These are phyloP conservation scores for Platyscelio sp. DNA, from an alignment of 2,888 invertebrate genomes.

Conservation along the genomic window DNA sequence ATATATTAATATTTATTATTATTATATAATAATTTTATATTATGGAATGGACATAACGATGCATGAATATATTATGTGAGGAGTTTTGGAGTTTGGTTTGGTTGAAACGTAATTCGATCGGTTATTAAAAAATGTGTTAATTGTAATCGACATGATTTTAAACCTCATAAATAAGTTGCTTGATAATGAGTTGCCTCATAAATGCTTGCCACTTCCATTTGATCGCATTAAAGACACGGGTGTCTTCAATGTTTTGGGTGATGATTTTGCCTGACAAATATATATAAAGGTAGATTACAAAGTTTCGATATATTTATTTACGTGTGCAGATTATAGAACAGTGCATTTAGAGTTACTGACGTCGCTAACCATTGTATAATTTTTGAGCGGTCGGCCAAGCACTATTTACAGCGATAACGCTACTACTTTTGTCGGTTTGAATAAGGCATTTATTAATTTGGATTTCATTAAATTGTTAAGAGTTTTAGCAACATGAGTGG, in stretches of 20 bases:
- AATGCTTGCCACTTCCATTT: too few relatives aligned
- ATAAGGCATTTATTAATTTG: constrained; percentile 9
- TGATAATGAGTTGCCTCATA: too few relatives aligned
- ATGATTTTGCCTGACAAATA: too few relatives aligned
- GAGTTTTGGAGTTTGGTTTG: not conserved
- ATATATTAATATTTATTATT: too few relatives aligned
- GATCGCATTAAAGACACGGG: too few relatives aligned
- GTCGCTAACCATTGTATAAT: not conserved
- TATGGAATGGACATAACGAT: too few relatives aligned
- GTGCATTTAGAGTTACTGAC: not conserved
- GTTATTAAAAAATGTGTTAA: constrained; percentile 42
- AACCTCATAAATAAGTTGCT: constrained; percentile 18
- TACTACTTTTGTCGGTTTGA: constrained; percentile 24
- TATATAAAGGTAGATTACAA: not conserved
- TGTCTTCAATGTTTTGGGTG: too few relatives aligned
- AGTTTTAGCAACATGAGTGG: constrained; percentile 12
- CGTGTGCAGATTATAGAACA: not conserved
- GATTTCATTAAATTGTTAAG: constrained; percentile 1
- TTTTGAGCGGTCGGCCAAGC: constrained; percentile 68
- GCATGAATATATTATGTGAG: not conserved
- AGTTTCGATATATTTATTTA: not conserved
- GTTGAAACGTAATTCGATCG: constrained; percentile 33
- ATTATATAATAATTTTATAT: too few relatives aligned
- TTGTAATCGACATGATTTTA: constrained; percentile 37
- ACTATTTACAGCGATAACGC: constrained; percentile 34